Evolutionary conservation across 2,888 invertebrate genomes (phyloP), one percentile per base, ranked within the genome.

Genomic region (Gnatocerus cornutus): DNA sequence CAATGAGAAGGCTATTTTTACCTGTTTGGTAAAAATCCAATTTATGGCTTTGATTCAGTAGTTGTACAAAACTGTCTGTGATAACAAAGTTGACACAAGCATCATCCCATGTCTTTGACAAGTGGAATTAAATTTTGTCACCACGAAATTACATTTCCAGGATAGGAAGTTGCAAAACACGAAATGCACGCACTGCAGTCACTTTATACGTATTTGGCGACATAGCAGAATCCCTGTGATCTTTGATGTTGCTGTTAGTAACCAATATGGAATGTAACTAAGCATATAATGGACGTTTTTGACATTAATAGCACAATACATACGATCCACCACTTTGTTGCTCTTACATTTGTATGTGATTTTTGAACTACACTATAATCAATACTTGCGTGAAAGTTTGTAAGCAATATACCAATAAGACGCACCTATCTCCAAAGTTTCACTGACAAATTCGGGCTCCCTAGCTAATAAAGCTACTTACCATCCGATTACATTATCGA

Each of bases 401-500:
- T 16, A 43, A 46, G 46, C 46, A 46, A n/a, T n/a, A n/a, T n/a
- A n/a, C n/a, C n/a, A n/a, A 16, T 16, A 16, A 14, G 46, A 16
- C 2, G 7, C 33, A 56, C 27, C 39, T 56, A 56, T 21, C 41
- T 27, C 39, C 56, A 41, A 56, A 59, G 30, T 59, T 59, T 59
- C 59, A 30, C 30, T 46, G 43, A 30, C 50, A 50, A 63, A 61
- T 53, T 62, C 53, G 13, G 45, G 33, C 45, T 62, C 30, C 37
- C 29, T n/a, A 64, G 69, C 48, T 69, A 64, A 69, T 69, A 59
- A 45, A 69, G 69, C 69, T 63, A 69, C 64, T 69, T 69, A 69
- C 64, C 64, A 64, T 69, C 64, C 58, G 62, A 66, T 70, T 70
- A 70, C 62, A 61, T 63, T 70, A 70, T 70, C 66, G 70, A 70